A percentile compares a stretch with the other conserved stretches of the same genome.
These are phyloP conservation scores for Caenorhabditis wallacei DNA, from an alignment of 2,888 invertebrate genomes.

Conservation along the genomic window DNA sequence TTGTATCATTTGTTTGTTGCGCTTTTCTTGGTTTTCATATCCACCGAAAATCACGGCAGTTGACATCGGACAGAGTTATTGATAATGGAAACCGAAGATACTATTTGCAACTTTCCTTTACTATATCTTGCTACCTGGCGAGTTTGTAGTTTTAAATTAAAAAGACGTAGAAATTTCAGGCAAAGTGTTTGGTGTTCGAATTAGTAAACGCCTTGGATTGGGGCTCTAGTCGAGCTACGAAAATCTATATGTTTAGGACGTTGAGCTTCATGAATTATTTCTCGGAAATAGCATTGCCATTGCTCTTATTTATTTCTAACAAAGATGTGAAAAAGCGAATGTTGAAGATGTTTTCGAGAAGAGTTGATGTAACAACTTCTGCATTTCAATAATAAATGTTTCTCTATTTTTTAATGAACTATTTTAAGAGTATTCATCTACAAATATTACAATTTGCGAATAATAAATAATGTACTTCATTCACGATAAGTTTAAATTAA, in stretches of 20 bases:
- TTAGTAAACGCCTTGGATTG: slow-evolving; percentile 5
- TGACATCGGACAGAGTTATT: slow-evolving; percentile 13
- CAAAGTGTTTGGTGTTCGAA: slow-evolving; percentile 19
- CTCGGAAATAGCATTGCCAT: slow-evolving; percentile 12
- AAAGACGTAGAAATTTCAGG: slow-evolving; percentile 8
- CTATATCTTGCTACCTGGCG: slow-evolving; percentile 29
- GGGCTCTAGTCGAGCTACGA: not conserved
- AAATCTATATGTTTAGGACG: slow-evolving; percentile 14
- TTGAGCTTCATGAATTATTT: slow-evolving; percentile 30
- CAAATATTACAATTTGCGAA: too few relatives aligned
- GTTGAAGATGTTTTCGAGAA: not conserved
- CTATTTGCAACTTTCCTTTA: slow-evolving; percentile 28
- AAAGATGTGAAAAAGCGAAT: slow-evolving; percentile 11
- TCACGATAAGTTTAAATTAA: too few relatives aligned
- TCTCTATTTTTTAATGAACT: too few relatives aligned
- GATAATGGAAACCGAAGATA: slow-evolving; percentile 25
- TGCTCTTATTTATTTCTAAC: slow-evolving; percentile 13
- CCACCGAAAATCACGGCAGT: not conserved
- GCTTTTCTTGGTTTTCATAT: slow-evolving; percentile 27
- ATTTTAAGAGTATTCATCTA: too few relatives aligned
- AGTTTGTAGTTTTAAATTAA: not conserved
- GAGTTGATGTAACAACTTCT: not conserved
- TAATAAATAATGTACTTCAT: too few relatives aligned
- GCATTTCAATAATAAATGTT: not conserved
- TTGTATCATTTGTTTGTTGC: slow-evolving; percentile 30